Evolutionary conservation across 2,888 invertebrate genomes (phyloP).

Genomic region (Antheraea yamamai): DNA sequence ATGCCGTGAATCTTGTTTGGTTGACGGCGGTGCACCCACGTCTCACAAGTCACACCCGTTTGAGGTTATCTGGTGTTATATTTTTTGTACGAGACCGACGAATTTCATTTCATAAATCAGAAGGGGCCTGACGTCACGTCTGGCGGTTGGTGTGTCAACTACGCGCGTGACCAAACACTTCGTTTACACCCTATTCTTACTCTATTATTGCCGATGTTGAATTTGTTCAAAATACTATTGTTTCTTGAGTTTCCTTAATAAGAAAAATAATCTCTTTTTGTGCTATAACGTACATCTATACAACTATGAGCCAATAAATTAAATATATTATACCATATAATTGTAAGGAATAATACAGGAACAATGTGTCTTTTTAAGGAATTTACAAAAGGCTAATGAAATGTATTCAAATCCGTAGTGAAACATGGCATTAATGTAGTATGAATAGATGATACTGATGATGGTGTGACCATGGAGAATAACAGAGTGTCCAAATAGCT

Average conservation of each 20-base stretch:
- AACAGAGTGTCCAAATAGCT: too few species aligned
- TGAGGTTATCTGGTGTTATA: conserved; percentile 66
- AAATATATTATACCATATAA: neutral
- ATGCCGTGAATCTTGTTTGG: conserved; percentile 65
- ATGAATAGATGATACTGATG: too few species aligned
- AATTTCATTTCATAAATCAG: conserved; percentile 75
- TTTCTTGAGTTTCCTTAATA: neutral
- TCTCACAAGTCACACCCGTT: conserved; percentile 34
- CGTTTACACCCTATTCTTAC: conserved; percentile 26
- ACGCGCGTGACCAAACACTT: conserved; percentile 68
- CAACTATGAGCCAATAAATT: neutral
- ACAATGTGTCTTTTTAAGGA: too few species aligned
- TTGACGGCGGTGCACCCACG: conserved; percentile 57
- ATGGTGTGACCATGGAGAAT: too few species aligned
- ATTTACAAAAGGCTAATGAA: too few species aligned
- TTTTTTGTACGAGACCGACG: conserved; percentile 57
- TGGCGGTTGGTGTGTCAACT: conserved; percentile 58
- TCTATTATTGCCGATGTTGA: neutral
- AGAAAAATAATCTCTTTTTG: neutral
- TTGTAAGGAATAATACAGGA: too few species aligned
- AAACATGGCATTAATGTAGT: too few species aligned
- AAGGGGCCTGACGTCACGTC: conserved; percentile 66
- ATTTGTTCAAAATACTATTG: neutral
- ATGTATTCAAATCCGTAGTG: too few species aligned
- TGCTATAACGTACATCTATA: neutral